A percentile compares a stretch with the other conserved stretches of the same genome.
phyloP scores from a whole-genome alignment of 2,797 vertebrate genomes.

The Falco novaeseelandiae region DNA sequence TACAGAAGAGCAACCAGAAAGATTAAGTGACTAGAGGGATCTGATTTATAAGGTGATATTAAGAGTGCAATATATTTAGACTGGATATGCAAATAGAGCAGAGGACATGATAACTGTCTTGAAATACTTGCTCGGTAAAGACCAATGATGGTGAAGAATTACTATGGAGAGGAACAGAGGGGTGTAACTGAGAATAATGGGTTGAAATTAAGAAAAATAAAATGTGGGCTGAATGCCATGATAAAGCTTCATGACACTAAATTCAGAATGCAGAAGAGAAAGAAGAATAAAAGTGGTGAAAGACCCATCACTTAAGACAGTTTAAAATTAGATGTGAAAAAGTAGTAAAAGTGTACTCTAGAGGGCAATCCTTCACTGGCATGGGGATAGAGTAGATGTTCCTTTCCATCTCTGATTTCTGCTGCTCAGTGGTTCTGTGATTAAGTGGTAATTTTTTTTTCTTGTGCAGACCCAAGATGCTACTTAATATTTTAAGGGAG shows the following conservation, averaged over 20 bases:
- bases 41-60: constrained; percentile 6
- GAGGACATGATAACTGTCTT: neutral
- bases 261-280: neutral
- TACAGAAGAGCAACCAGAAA: neutral
- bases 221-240: neutral
- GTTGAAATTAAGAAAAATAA: constrained; percentile 50
- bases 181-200: constrained; percentile 28
- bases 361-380: constrained; percentile 38
- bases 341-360: constrained; percentile 10
- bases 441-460: constrained; percentile 30
- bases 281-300: neutral
- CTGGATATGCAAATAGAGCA: constrained; percentile 16
- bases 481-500: constrained; percentile 20
- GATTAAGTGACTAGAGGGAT: neutral
- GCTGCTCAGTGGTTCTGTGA: neutral
- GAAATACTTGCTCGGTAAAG: constrained; percentile 6
- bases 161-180: neutral
- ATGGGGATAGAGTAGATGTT: neutral
- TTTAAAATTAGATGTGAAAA: constrained; percentile 44
- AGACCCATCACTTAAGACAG: constrained; percentile 5
- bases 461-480: neutral
- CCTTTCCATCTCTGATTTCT: constrained; percentile 18
- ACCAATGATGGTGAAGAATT: neutral
- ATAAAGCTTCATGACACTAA: neutral
- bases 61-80: neutral